Percentiles rank a stretch among this genome's conserved stretches.
Conservation (phyloP, 2,888 invertebrate genomes). For the Limnephilus marmoratus region DNA sequence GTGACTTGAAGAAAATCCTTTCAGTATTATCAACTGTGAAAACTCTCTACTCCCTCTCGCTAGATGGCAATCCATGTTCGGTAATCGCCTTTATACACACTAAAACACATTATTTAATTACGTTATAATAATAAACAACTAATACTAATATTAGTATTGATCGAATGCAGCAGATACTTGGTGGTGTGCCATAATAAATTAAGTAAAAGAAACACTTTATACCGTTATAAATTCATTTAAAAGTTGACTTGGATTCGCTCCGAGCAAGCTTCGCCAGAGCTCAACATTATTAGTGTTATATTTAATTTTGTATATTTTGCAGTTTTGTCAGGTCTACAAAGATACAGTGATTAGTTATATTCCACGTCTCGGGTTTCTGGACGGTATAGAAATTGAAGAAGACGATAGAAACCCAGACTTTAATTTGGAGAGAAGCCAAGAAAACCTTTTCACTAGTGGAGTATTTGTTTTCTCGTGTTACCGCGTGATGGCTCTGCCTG, state of each 20-base stretch:
- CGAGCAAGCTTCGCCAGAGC: no score
- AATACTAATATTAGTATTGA: neutral
- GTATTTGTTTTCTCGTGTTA: conserved; percentile 75
- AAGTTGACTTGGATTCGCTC: no score
- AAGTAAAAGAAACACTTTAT: no score
- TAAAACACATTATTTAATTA: neutral
- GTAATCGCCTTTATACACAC: neutral
- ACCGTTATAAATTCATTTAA: no score
- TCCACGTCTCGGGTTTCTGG: conserved; percentile 75
- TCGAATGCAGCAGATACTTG: no score
- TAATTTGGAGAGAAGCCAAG: conserved; percentile 65
- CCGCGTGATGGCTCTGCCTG: conserved; percentile 76
- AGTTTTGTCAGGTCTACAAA: conserved; percentile 41
- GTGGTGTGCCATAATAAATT: no score
- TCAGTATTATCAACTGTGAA: neutral
- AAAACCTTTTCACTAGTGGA: conserved; percentile 71
- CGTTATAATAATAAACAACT: neutral
- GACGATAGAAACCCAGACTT: conserved; percentile 62
- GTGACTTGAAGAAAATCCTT: conserved; percentile 18
- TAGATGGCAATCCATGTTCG: conserved; percentile 45
- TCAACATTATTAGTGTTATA: no score
- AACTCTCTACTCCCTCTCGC: conserved; percentile 22
- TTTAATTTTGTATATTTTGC: neutral
- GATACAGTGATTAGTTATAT: conserved; percentile 66
- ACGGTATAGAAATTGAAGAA: conserved; percentile 73